A percentile compares a stretch with the other conserved stretches of the same genome.
These are phyloP conservation scores for Congeria kusceri DNA, from an alignment of 2,888 invertebrate species.

Conservation along the genomic window DNA sequence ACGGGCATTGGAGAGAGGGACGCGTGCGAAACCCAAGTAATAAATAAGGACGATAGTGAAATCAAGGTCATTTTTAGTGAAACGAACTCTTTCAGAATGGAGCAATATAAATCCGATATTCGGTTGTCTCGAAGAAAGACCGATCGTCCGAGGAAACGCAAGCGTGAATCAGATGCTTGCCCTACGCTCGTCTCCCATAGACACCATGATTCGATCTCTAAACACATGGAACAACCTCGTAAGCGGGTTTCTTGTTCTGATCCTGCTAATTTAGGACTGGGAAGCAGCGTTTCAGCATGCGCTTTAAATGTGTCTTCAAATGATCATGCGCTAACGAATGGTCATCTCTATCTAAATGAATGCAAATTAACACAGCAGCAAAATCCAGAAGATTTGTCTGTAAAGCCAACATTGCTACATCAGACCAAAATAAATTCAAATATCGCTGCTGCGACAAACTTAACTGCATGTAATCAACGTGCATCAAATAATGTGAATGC, in stretches of 20 bases:
- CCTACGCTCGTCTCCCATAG: neutral
- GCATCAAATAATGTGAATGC: slow-evolving; percentile 91
- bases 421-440: slow-evolving; percentile 4
- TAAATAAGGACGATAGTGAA: slow-evolving; percentile 9
- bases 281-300: no score
- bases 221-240: neutral
- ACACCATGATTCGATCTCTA: neutral
- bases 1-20: neutral
- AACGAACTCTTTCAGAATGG: slow-evolving; percentile 28
- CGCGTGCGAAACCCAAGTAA: neutral
- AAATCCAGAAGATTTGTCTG: slow-evolving; percentile 54
- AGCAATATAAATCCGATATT: slow-evolving; percentile 64
- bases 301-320: slow-evolving; percentile 33
- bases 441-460: slow-evolving; percentile 6
- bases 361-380: neutral
- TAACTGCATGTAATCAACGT: slow-evolving; percentile 11
- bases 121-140: slow-evolving; percentile 84
- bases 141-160: slow-evolving; percentile 82
- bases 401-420: slow-evolving; percentile 33
- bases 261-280: no score
- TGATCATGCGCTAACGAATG: no score
- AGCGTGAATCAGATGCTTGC: slow-evolving; percentile 68
- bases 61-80: slow-evolving; percentile 45
- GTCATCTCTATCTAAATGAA: no score
- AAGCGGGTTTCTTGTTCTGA: neutral